These are phyloP conservation scores for Microctonus aethiopoides DNA, from an alignment of 2,888 invertebrate species.

Conservation along the genomic window DNA sequence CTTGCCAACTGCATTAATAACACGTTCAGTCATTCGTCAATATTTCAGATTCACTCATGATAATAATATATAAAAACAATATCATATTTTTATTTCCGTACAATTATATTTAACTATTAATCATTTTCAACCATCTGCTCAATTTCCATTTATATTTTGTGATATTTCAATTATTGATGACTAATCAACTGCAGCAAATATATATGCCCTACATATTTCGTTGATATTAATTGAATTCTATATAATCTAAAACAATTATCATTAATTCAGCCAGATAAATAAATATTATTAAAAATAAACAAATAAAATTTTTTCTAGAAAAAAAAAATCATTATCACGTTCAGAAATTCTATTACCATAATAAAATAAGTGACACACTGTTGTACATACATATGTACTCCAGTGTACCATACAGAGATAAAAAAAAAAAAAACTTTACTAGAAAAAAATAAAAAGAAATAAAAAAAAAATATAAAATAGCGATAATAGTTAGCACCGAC, in stretches of 20 bases:
- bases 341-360: no score
- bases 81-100: not conserved
- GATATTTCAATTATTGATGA: slow-evolving; percentile 33
- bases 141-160: slow-evolving; percentile 1
- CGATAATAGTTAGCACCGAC: not conserved
- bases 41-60: not conserved
- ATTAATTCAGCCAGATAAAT: no score
- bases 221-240: slow-evolving; percentile 25
- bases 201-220: slow-evolving; percentile 22
- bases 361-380: no score
- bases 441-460: not conserved
- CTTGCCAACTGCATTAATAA: slow-evolving; percentile 46
- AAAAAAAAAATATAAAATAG: not conserved
- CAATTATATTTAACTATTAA: slow-evolving; percentile 12
- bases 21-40: not conserved
- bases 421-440: not conserved
- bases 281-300: not conserved
- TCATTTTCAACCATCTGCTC: slow-evolving; percentile 13
- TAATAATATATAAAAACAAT: not conserved
- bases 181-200: slow-evolving; percentile 29
- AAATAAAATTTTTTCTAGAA: no score
- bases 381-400: no score
- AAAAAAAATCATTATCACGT: no score
- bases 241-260: no score
- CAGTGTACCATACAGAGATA: no score